Base-by-base conservation (phyloP, 2,888 invertebrate genomes). In the Nomada fabriciana region DNA sequence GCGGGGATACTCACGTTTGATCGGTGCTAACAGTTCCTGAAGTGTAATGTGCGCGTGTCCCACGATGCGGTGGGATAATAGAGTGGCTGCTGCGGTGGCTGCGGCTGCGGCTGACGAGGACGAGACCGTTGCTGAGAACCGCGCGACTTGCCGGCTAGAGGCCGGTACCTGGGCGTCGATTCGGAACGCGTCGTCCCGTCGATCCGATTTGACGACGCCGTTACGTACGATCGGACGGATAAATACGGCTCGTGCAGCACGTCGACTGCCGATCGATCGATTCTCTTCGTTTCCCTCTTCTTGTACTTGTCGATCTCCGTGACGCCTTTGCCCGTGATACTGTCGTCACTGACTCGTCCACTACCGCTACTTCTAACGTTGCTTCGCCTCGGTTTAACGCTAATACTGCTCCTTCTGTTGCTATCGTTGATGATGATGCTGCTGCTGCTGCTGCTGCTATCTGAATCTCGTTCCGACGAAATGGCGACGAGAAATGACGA, bases 21-120 rank as follows among this genome's bases (percentile, higher is more conserved):
- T 91, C 91, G 93, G 92, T 94, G 94, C 94, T 94, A 94, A 94
- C 94, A 94, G 90, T 94, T 93, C 91, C 91, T 90, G 89, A 91
- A 93, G 90, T 91, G 92, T 91, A 91, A 91, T 88, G 91, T 91
- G 91, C 91, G 90, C 90, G 91, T 90, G 88, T 91, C 88, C 91
- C 86, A 86, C 88, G 86, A 82, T 79, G 76, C 83, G 83, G 89
- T 75, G 77, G 78, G 83, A 77, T 87, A 78, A 76, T 83, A 80
- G 64, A 87, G 83, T 72, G 78, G 82, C 76, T 88, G 83, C 78
- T 82, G 72, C 67, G 71, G 79, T 71, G 73, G 80, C 36, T 36
- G 36, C 36, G 36, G 36, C 68, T 79, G 85, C 70, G 89, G 89
- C 85, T 88, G 80, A 78, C 83, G 84, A 84, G 83, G 83, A 90